Percentiles rank a stretch among this genome's conserved stretches.
phyloP scores from a whole-genome alignment of 2,113 vertebrate species.

The Pseudorectes ferrugineus region DNA sequence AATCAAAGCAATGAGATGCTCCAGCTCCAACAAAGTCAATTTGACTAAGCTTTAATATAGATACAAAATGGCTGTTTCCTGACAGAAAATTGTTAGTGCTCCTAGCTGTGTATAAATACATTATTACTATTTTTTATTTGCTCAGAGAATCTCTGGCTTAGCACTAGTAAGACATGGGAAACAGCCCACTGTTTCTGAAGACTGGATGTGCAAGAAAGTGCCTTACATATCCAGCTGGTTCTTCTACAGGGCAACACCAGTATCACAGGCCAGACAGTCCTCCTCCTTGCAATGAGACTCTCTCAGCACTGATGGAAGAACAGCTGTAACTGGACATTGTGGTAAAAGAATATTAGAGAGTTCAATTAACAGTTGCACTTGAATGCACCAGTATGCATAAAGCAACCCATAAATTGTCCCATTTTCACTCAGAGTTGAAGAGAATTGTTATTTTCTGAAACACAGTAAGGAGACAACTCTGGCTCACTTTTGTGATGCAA shows the following conservation, averaged over 20 bases:
- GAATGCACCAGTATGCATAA: neutral
- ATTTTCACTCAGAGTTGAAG: neutral
- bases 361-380: neutral
- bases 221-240: neutral
- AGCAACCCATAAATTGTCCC: neutral
- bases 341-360: neutral
- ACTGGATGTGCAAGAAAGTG: neutral
- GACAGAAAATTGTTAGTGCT: neutral
- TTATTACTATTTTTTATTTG: neutral
- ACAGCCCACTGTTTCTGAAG: neutral
- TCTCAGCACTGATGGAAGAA: neutral
- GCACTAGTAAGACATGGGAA: neutral
- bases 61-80: neutral
- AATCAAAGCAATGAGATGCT: neutral
- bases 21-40: neutral
- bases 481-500: neutral
- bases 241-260: neutral
- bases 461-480: neutral
- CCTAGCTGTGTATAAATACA: neutral
- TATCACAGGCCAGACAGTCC: neutral
- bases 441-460: neutral
- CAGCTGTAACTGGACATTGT: neutral
- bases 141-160: neutral
- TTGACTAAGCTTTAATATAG: neutral
- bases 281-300: neutral